Percentiles rank a stretch among this genome's conserved stretches.
Conservation (phyloP, 1,140 invertebrate genomes). For the Bacillus rossius region DNA sequence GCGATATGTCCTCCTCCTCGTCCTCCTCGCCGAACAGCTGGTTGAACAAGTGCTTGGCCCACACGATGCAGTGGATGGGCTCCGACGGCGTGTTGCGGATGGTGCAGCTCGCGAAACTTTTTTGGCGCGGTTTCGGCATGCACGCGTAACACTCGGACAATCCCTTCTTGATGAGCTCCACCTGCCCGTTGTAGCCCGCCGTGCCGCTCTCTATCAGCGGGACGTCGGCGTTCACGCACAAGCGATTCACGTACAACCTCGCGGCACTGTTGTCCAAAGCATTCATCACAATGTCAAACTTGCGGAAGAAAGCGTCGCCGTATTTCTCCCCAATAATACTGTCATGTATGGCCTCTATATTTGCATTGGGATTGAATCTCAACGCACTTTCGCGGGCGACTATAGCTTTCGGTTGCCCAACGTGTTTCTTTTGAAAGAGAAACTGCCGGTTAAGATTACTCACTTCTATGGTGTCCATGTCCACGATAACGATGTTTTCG, state of each 20-base stretch:
- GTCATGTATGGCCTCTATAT: constrained; percentile 87
- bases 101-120: constrained; percentile 95
- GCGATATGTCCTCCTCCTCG: constrained; percentile 96
- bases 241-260: constrained; percentile 96
- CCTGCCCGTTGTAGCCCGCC: constrained; percentile 93
- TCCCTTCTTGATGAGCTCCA: constrained; percentile 81
- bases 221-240: constrained; percentile 93
- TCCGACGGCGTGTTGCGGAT: constrained; percentile 99
- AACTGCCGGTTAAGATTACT: constrained; percentile 99
- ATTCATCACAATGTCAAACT: constrained; percentile 92
- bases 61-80: constrained; percentile 98
- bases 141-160: constrained; percentile 97
- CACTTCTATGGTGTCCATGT: constrained; percentile 99
- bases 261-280: constrained; percentile 96
- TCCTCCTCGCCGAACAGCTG: constrained; percentile 97
- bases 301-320: constrained; percentile 86
- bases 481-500: constrained; percentile 91
- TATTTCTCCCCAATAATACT: constrained; percentile 93
- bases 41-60: constrained; percentile 99
- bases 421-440: constrained; percentile 95
- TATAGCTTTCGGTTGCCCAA: constrained; percentile 91
- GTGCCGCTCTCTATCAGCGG: constrained; percentile 96
- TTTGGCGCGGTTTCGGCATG: constrained; percentile 83
- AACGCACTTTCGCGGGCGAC: constrained; percentile 87
- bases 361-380: constrained; percentile 81